Evolutionary conservation across 2,888 invertebrate genomes (phyloP).

Genomic region (Platerodrilus igneus): DNA sequence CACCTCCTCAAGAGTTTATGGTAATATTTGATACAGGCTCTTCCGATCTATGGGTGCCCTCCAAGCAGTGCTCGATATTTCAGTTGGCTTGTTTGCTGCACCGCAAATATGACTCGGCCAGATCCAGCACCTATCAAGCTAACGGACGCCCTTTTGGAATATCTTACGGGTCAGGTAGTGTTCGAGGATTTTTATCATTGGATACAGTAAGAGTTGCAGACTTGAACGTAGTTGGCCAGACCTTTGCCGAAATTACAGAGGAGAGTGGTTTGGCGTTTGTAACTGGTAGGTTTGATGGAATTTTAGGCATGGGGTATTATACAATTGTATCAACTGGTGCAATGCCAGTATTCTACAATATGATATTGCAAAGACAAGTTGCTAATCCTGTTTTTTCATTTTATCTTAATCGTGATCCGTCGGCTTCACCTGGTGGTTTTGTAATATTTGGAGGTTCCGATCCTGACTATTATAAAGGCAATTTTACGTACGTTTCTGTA

Average conservation of each 20-base stretch:
- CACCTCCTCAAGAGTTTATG: no score
- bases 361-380: conserved; percentile 75
- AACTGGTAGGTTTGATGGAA: conserved; percentile 98
- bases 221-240: conserved; percentile 68
- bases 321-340: conserved; percentile 89
- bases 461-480: conserved; percentile 79
- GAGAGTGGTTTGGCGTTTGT: conserved; percentile 98
- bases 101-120: no score
- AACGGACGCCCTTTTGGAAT: conserved; percentile 2
- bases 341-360: conserved; percentile 85
- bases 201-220: no score
- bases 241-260: conserved; percentile 91
- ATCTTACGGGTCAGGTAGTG: conserved; percentile 32
- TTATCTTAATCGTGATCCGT: conserved; percentile 87
- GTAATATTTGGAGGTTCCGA: conserved; percentile 93
- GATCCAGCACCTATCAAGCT: no score
- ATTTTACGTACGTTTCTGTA: conserved; percentile 86
- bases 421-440: conserved; percentile 77
- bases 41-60: no score
- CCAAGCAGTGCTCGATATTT: no score
- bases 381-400: conserved; percentile 83
- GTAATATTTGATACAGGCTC: no score
- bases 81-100: no score
- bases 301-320: conserved; percentile 88
- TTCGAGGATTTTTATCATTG: no score